Evolutionary conservation across 1,140 invertebrate species (phyloP), one percentile per base, ranked within the genome.

Genomic region (Sycobia sp.): DNA sequence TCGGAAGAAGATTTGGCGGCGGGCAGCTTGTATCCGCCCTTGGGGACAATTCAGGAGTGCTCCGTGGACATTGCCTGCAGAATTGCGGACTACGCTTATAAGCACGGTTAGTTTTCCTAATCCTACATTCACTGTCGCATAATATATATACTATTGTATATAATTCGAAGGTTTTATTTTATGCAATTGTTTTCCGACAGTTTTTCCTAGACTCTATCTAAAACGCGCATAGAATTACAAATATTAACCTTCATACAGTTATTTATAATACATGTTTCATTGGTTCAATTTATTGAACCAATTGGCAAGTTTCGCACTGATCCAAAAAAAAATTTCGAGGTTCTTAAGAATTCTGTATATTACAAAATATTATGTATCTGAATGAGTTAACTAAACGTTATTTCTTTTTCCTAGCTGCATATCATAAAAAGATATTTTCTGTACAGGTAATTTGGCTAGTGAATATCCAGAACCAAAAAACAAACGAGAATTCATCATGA

Each of bases 391-490:
- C 5, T 10, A 16, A 9, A 16, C 4, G 8, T 16, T 39, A n/a
- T 10, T 16, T 39, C 18, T 39, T 16, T 5, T 39, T n/a, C n/a
- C n/a, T n/a, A n/a, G n/a, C n/a, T n/a, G n/a, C n/a, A 20, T 50
- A 34, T 36, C 10, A 20, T 32, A 34, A 20, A 34, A 36, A 32
- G 4, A 1, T 50, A 32, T 50, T 20, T 38, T 43, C 39, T 36
- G n/a, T 13, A 36, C 18, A 82, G 80, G 71, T 69, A 92, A 91
- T 72, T 84, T 92, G 66, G 92, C 92, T 9, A 92, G 91, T 25
- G 87, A 90, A 32, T 94, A 94, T 77, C 93, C 93, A 0, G 89
- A 94, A 79, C 92, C 92, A 62, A 85, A 87, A 66, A 86, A 94
- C 74, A 87, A 91, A 71, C 77, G 85, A 43, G 80, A 86, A 67